Conservation (phyloP, 2,113 vertebrate species). For the Piprites chloris region DNA sequence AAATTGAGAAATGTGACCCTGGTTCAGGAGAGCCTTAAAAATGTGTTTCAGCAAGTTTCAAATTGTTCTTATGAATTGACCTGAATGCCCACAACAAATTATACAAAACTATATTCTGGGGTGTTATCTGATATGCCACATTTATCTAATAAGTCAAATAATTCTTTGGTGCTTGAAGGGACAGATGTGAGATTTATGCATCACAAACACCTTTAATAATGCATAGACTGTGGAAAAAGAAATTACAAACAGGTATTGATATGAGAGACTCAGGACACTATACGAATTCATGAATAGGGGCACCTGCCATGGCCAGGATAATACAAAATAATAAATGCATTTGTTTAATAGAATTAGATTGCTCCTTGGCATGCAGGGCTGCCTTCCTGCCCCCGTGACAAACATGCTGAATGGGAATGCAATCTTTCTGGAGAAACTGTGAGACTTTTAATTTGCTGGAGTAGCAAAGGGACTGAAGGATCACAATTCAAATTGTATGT, state of each 20-base stretch:
- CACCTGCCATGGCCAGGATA: neutral
- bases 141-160: neutral
- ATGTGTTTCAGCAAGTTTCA: neutral
- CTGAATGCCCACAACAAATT: neutral
- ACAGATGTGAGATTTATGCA: neutral
- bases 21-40: neutral
- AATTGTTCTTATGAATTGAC: neutral
- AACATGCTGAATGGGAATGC: neutral
- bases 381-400: neutral
- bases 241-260: neutral
- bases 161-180: neutral
- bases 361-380: neutral
- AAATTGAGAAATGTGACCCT: neutral
- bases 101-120: neutral
- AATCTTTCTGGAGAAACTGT: neutral
- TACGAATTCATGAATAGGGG: neutral
- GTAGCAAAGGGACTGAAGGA: neutral
- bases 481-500: neutral
- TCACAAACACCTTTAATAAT: neutral
- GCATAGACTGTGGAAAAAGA: neutral
- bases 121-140: neutral
- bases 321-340: neutral
- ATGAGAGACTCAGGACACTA: neutral
- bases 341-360: neutral
- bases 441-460: neutral